These are phyloP conservation scores for Cecidostiba fungosa DNA, from an alignment of 2,888 invertebrate species.

Conservation along the genomic window DNA sequence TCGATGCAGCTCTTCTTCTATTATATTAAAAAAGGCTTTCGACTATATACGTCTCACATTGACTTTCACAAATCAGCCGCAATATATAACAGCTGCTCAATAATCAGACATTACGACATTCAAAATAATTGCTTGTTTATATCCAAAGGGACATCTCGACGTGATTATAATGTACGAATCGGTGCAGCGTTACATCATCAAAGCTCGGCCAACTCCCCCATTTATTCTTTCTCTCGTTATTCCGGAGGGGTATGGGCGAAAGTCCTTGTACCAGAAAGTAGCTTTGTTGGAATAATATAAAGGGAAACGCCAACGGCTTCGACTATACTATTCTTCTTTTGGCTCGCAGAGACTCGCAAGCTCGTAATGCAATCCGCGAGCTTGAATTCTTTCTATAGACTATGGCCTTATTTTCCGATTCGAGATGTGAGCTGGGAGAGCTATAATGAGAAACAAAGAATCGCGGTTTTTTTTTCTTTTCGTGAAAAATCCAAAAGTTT, in stretches of 20 bases:
- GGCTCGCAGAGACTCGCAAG: conserved; percentile 31
- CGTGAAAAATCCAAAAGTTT: no score
- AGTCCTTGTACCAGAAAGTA: conserved; percentile 46
- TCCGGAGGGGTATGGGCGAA: neutral
- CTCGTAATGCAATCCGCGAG: neutral
- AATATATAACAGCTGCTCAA: neutral
- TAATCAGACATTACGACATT: neutral
- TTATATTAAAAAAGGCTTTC: no score
- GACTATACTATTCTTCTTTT: conserved; percentile 30
- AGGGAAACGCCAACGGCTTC: conserved; percentile 23
- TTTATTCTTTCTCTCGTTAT: neutral
- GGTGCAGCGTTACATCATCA: neutral
- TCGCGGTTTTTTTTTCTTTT: neutral
- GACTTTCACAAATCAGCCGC: no score
- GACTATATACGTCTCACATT: no score
- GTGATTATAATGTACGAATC: neutral
- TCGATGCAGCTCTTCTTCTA: neutral
- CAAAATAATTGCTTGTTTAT: neutral
- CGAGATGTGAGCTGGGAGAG: neutral
- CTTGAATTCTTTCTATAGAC: neutral
- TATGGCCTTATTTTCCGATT: neutral
- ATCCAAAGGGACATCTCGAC: neutral
- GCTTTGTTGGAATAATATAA: conserved; percentile 22
- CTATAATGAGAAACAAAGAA: conserved; percentile 4
- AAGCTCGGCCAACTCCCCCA: neutral